phyloP scores from a whole-genome alignment of 2,888 invertebrate species.

The Perizoma flavofasciatum region DNA sequence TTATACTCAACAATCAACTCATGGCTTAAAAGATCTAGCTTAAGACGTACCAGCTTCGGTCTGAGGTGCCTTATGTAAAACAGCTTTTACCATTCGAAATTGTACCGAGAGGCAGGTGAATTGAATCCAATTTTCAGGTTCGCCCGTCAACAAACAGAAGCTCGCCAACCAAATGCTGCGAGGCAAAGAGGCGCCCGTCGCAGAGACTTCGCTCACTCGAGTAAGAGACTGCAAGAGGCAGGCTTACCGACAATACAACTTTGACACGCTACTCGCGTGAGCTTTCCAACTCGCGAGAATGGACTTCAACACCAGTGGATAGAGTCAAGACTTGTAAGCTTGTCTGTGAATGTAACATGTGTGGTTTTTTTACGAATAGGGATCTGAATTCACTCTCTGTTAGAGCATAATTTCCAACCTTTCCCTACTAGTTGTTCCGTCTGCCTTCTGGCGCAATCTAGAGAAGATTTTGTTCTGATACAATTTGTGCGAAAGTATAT shows the following conservation, averaged over 20 bases:
- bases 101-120: slow-evolving; percentile 63
- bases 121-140: slow-evolving; percentile 83
- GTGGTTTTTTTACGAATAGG: neutral
- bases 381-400: too few species aligned
- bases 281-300: slow-evolving; percentile 40
- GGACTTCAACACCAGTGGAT: slow-evolving; percentile 23
- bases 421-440: too few species aligned
- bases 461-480: too few species aligned
- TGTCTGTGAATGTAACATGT: slow-evolving; percentile 8
- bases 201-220: slow-evolving; percentile 91
- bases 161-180: slow-evolving; percentile 90
- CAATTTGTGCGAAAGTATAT: too few species aligned
- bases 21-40: too few species aligned
- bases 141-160: slow-evolving; percentile 92
- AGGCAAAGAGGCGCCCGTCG: slow-evolving; percentile 86
- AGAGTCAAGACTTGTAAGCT: slow-evolving; percentile 19
- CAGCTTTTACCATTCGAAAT: slow-evolving; percentile 23
- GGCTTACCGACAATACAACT: slow-evolving; percentile 65
- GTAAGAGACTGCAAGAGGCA: slow-evolving; percentile 83
- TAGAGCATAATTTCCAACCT: too few species aligned
- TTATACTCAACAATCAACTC: too few species aligned
- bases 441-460: too few species aligned
- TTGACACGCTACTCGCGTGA: slow-evolving; percentile 66
- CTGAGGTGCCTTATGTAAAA: slow-evolving; percentile 1
- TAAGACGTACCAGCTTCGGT: neutral